A percentile compares a stretch with the other conserved stretches of the same genome.
Evolutionary conservation across 2,113 vertebrate species (phyloP).

Genomic region (Cyprinodon variegatus): DNA sequence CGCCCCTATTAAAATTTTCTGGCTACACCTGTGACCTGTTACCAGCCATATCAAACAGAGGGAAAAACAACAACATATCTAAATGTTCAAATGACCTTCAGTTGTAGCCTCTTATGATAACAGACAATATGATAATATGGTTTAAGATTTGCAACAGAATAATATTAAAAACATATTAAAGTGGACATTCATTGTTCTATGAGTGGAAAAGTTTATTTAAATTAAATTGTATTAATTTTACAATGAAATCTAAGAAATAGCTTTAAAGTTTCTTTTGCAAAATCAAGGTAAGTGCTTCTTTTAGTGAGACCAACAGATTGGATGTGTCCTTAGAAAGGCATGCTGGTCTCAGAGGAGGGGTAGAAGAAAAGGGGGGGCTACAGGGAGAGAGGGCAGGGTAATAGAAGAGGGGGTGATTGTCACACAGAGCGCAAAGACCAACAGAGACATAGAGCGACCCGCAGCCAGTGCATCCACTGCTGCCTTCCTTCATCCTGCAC

Average conservation of each 20-base stretch:
- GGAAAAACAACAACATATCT: no score
- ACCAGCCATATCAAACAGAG: no score
- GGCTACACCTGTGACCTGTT: no score
- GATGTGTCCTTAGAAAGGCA: conserved; percentile 50
- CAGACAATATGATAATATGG: background rate
- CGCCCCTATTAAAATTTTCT: no score
- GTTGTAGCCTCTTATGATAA: background rate
- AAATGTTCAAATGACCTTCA: background rate
- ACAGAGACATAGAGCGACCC: conserved; percentile 52
- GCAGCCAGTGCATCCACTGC: conserved; percentile 56
- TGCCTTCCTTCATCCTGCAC: conserved; percentile 35
- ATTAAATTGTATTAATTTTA: background rate
- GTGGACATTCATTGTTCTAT: no score
- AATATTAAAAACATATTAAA: background rate
- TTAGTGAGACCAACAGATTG: conserved; percentile 10
- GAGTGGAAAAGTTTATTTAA: background rate
- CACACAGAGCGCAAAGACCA: conserved; percentile 62
- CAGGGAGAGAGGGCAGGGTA: conserved; percentile 53
- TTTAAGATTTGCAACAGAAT: background rate
- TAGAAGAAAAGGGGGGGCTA: conserved; percentile 4
- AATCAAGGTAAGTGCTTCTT: conserved; percentile 15
- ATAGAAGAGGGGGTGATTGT: conserved; percentile 30
- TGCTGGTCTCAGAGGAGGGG: conserved; percentile 24
- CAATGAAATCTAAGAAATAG: background rate
- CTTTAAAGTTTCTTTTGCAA: background rate